Evolutionary conservation across 2,888 invertebrate genomes (phyloP).

Genomic region (Metalampra italica): DNA sequence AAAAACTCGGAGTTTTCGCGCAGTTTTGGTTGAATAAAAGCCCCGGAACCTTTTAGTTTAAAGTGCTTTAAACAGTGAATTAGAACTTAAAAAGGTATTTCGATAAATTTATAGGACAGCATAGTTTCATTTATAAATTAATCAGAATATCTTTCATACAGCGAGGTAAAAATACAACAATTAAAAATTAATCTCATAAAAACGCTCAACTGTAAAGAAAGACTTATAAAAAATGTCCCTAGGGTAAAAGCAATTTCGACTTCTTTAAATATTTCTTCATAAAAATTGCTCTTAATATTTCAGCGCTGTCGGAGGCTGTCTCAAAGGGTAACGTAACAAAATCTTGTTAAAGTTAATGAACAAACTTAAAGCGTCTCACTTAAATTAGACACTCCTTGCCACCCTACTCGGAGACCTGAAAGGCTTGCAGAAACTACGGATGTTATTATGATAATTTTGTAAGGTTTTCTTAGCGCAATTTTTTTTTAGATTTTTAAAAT

Average conservation of each 20-base stretch:
- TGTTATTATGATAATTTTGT: constrained; percentile 2
- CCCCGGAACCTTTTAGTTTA: no score
- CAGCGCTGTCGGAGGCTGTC: constrained; percentile 30
- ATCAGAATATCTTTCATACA: no score
- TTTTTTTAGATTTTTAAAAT: no score
- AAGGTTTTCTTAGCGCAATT: not conserved
- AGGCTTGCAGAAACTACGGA: not conserved
- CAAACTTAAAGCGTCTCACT: constrained; percentile 61
- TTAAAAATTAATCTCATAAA: not conserved
- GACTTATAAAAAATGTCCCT: not conserved
- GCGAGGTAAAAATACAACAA: not conserved
- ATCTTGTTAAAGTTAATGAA: constrained; percentile 73
- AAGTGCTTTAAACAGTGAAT: no score
- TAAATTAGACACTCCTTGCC: constrained; percentile 51
- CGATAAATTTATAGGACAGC: no score
- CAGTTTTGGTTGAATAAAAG: no score
- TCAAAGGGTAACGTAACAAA: constrained; percentile 61
- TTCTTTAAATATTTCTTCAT: constrained; percentile 19
- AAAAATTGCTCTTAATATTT: constrained; percentile 52
- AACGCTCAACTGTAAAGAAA: not conserved
- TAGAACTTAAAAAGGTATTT: no score
- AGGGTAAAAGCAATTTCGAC: constrained; percentile 12
- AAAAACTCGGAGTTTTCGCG: not conserved
- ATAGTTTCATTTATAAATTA: no score
- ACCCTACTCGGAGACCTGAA: constrained; percentile 19